Evolutionary conservation across 1,140 invertebrate genomes (phyloP).

Genomic region (Pygmarrhopalites habei): DNA sequence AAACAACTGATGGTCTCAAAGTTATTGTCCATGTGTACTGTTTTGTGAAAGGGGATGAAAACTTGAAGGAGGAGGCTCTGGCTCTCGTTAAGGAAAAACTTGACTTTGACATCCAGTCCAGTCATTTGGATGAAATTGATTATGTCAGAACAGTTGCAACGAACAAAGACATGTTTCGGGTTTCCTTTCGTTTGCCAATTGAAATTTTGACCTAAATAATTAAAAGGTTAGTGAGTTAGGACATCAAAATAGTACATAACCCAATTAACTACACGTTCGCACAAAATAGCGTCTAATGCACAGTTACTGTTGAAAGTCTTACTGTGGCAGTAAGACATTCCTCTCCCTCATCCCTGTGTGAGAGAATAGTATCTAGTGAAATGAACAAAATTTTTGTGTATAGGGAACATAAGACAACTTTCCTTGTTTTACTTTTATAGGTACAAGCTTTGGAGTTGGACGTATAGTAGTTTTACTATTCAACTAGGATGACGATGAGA

Average conservation of each 20-base stretch:
- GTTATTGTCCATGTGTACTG: conserved; percentile 76
- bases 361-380: no score
- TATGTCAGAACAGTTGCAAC: conserved; percentile 84
- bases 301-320: no score
- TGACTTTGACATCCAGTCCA: conserved; percentile 47
- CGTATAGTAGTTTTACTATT: conserved; percentile 62
- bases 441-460: conserved; percentile 65
- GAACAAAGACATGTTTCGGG: conserved; percentile 87
- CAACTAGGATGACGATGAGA: conserved; percentile 78
- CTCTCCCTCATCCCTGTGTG: no score
- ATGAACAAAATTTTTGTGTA: no score
- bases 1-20: conserved; percentile 41
- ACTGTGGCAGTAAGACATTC: no score
- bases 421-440: no score
- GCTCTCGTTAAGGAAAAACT: conserved; percentile 60
- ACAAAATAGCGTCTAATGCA: no score
- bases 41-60: conserved; percentile 59
- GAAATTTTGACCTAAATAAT: conserved; percentile 42
- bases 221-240: no score
- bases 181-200: conserved; percentile 58
- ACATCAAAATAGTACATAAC: no score
- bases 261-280: no score
- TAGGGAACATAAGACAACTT: no score
- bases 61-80: conserved; percentile 50
- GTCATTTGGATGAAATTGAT: conserved; percentile 55